These are phyloP conservation scores for Leucopsar rothschildi DNA, from an alignment of 2,113 vertebrate genomes.

Conservation along the genomic window DNA sequence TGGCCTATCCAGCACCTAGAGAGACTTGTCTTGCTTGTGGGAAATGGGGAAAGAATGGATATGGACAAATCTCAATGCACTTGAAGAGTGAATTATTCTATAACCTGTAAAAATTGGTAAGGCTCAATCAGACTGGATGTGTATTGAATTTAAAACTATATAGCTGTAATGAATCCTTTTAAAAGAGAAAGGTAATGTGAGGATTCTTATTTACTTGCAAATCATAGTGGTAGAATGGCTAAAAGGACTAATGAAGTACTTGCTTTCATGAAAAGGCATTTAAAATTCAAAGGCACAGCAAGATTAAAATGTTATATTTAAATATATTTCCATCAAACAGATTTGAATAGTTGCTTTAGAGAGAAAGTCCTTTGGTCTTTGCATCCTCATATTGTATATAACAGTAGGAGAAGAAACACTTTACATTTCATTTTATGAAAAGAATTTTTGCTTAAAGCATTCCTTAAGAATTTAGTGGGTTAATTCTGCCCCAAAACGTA, in stretches of 20 bases:
- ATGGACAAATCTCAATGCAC: rapidly evolving
- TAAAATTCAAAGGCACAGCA: constrained; percentile 23
- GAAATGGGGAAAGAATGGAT: background rate
- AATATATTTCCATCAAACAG: background rate
- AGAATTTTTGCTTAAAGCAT: background rate
- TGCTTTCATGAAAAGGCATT: background rate
- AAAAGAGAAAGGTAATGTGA: background rate
- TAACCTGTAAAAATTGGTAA: background rate
- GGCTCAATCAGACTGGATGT: background rate
- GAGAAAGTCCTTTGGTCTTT: background rate
- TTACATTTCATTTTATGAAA: background rate
- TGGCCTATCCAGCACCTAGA: background rate
- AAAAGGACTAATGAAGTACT: background rate
- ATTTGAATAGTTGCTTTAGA: constrained; percentile 19
- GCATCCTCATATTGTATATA: rapidly evolving
- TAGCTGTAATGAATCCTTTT: background rate
- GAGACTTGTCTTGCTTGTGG: background rate
- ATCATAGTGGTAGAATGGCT: background rate
- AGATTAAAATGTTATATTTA: constrained; percentile 11
- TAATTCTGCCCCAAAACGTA: background rate
- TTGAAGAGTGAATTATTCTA: background rate
- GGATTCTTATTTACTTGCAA: background rate
- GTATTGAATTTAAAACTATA: background rate
- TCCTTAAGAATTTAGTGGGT: background rate
- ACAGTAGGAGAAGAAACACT: background rate